Base-by-base conservation (phyloP, 2,888 invertebrate genomes). In the Dicyrtoma fusca region DNA sequence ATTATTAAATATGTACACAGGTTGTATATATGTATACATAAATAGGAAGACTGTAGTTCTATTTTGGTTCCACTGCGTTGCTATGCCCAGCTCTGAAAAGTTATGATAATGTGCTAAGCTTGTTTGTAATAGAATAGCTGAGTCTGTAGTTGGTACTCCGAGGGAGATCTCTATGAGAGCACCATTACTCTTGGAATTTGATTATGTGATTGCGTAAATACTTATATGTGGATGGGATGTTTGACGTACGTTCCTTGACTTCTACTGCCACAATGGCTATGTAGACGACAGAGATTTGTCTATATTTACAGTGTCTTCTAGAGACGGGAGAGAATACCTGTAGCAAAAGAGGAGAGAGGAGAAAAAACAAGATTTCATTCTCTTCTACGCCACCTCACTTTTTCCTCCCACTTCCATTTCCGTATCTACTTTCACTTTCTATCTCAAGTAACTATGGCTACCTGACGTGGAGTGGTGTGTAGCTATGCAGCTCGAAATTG, bases 181-280 rank as follows among this genome's bases (percentile, higher is more conserved):
- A 64, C 64, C 49, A 62, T 70, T 47, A 51, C 55, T 66, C 63
- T 57, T 64, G 47, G 17, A 71, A 72, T 72, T 72, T 72, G 72
- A 72, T 72, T 72, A 72, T 49, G 62, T 72, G 59, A 55, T 72
- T 72, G 63, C 57, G 51, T 64, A 62, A 69, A 63, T 62, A 59
- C 69, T 25, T 69, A 69, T 42, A 53, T n/a, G n/a, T n/a, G n/a
- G n/a, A n/a, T 51, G 63, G 34, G 34, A 34, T 34, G 34, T 34
- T 34, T 53, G 66, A 23, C 62, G 21, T 51, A 57, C 57, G 6
- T 10, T 42, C 21, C n/a, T n/a, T n/a, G n/a, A n/a, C n/a, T n/a
- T n/a, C 21, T 21, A 17, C 47, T 51, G n/a, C 51, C n/a, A 21
- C 66, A 44, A 8, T 26, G n/a, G n/a, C 44, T 23, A 23, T 19